Base-by-base conservation (phyloP, 2,113 vertebrate species). In the Campylomormyrus numenius region DNA sequence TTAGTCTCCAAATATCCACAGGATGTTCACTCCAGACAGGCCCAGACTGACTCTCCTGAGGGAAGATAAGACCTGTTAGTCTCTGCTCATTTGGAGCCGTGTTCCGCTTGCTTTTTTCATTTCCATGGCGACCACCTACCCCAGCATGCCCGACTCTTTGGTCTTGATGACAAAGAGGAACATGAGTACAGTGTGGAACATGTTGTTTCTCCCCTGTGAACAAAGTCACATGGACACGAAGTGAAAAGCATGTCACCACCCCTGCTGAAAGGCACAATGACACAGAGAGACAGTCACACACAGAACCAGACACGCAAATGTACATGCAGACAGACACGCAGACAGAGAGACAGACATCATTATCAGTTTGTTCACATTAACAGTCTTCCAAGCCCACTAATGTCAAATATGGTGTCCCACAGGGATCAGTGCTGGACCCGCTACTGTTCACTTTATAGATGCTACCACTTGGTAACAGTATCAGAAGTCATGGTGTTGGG, bases 171-270 rank as follows among this genome's bases (percentile, higher is more conserved):
- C 96, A 56, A 96, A 99, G 56, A 99, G 96, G 89, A 99, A 99
- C 98, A 99, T 99, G 8, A 99, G 96, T 92, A 99, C 93, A 0
- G 98, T 99, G 92, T 99, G 98, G 93, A 99, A 99, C 95, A 99
- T 96, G 93, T 99, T 99, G 94, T 99, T 99, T 93, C 98, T 96
- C 90, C 97, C 98, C 98, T 99, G 94, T 88, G 92, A 93, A 3
- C 85, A n/a, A 91, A 90, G 27, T 66, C 0, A 62, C 31, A 87
- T 27, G 19, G 21, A 80, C n/a, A 27, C n/a, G 3, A 66, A 13
- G 27, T 70, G 62, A 70, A 31, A 70, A 70, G 62, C n/a, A 31
- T 31, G 62, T 70, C 62, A 70, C n/a, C 56, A 62, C 21, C 56
- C 56, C 2, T 9, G 56, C 56, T n/a, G 62, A 70, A 31, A 11